A percentile compares a stretch with the other conserved stretches of the same genome.
phyloP scores from a whole-genome alignment of 2,797 vertebrate species.

The Dendrocincla tyrannina region DNA sequence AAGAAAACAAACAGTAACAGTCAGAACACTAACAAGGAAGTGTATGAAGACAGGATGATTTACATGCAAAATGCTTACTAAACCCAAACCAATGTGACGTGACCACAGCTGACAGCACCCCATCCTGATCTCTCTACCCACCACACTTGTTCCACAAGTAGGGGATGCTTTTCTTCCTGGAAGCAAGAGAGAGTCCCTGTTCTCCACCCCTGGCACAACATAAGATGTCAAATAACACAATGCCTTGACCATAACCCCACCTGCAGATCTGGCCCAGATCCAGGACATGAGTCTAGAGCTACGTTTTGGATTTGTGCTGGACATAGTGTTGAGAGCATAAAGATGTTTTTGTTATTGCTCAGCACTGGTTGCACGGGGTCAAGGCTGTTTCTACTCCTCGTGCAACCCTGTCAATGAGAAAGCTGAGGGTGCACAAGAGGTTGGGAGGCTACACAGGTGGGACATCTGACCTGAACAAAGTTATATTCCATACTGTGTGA shows the following conservation, averaged over 20 bases:
- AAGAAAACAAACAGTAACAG: background rate
- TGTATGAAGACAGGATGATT: background rate
- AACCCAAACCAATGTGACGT: background rate
- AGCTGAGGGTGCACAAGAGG: background rate
- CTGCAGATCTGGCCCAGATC: background rate
- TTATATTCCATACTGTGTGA: background rate
- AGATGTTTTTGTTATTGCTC: background rate
- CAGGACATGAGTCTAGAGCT: background rate
- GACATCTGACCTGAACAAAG: background rate
- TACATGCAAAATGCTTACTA: background rate
- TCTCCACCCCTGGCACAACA: rapidly evolving
- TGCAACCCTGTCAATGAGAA: background rate
- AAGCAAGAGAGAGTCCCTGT: background rate
- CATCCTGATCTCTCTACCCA: no score
- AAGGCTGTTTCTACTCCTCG: background rate
- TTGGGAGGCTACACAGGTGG: background rate
- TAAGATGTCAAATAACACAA: background rate
- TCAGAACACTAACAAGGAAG: background rate
- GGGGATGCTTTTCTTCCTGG: background rate
- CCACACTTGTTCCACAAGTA: background rate
- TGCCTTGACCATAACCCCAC: rapidly evolving
- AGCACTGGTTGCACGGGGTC: background rate
- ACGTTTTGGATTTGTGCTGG: background rate
- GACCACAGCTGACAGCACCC: background rate
- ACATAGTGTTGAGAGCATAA: background rate